phyloP scores from a whole-genome alignment of 2,888 invertebrate species.

The Deilephila elpenor region DNA sequence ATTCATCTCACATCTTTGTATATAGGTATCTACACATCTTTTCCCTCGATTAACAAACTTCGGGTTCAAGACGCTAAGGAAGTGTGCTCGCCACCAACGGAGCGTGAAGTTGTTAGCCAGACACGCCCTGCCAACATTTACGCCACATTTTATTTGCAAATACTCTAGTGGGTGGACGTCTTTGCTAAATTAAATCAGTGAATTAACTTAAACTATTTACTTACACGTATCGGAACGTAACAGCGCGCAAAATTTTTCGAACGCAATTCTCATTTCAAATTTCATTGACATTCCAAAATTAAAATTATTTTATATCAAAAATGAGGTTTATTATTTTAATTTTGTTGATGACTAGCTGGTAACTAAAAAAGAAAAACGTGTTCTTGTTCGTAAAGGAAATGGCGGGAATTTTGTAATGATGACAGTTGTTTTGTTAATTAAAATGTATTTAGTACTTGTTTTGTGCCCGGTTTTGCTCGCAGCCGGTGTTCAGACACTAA shows the following conservation, averaged over 20 bases:
- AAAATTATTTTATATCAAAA: slow-evolving; percentile 22
- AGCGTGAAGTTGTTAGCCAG: slow-evolving; percentile 60
- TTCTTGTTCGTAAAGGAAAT: neutral
- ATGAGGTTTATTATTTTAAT: neutral
- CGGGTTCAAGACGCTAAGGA: slow-evolving; percentile 71
- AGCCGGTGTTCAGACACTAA: slow-evolving; percentile 70
- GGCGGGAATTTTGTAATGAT: slow-evolving; percentile 43
- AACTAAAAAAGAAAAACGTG: neutral
- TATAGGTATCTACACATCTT: slow-evolving; percentile 35
- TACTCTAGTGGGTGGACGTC: slow-evolving; percentile 68
- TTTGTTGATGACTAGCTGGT: neutral
- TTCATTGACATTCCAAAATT: neutral
- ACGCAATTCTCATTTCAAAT: neutral
- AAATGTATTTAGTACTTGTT: slow-evolving; percentile 69
- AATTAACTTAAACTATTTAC: slow-evolving; percentile 4
- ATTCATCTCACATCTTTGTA: slow-evolving; percentile 14
- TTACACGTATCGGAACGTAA: slow-evolving; percentile 10
- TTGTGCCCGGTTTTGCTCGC: slow-evolving; percentile 73
- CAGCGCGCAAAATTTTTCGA: neutral
- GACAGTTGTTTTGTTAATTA: slow-evolving; percentile 55
- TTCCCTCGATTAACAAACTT: slow-evolving; percentile 63
- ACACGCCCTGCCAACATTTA: slow-evolving; percentile 73
- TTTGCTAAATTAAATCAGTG: slow-evolving; percentile 13
- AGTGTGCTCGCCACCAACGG: slow-evolving; percentile 60
- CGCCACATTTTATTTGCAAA: slow-evolving; percentile 76